Conservation (phyloP, 64 coral and sea anemone species). For the Porites australiensis region DNA sequence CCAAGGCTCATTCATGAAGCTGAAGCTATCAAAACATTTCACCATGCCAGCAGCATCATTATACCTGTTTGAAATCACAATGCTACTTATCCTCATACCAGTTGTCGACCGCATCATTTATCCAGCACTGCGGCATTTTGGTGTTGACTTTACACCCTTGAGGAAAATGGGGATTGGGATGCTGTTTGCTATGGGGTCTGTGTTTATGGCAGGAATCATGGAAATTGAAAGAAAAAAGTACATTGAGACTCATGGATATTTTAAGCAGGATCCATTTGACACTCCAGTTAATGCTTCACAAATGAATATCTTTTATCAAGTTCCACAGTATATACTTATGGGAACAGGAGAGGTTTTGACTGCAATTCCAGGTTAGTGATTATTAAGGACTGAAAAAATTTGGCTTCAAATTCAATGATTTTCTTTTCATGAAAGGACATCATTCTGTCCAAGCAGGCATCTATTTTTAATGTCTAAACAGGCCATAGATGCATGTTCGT, state of each 20-base stretch:
- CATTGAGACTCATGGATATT: constrained; percentile 28
- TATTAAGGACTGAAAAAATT: background rate
- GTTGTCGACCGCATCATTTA: constrained; percentile 79
- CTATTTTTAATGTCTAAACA: too few relatives aligned
- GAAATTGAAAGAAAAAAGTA: constrained; percentile 65
- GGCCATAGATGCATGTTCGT: too few relatives aligned
- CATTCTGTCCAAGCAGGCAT: too few relatives aligned
- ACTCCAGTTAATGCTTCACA: constrained; percentile 57
- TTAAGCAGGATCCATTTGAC: constrained; percentile 50
- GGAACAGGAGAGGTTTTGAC: constrained; percentile 77
- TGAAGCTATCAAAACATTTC: constrained; percentile 43
- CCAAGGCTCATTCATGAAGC: constrained; percentile 87
- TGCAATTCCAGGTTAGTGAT: constrained; percentile 58
- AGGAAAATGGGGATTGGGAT: constrained; percentile 86
- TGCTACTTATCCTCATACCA: constrained; percentile 80
- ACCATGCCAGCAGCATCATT: constrained; percentile 79
- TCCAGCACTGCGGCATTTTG: constrained; percentile 56
- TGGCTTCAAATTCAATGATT: too few relatives aligned
- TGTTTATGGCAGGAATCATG: constrained; percentile 71
- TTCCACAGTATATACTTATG: constrained; percentile 73
- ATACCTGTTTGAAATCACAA: constrained; percentile 65
- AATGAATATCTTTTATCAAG: constrained; percentile 82
- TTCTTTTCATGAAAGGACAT: too few relatives aligned
- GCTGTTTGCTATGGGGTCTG: constrained; percentile 86
- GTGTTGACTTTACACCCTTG: constrained; percentile 72